A percentile compares a stretch with the other conserved stretches of the same genome.
Conservation (phyloP, 2,113 vertebrate species). For the Montifringilla adamsi region DNA sequence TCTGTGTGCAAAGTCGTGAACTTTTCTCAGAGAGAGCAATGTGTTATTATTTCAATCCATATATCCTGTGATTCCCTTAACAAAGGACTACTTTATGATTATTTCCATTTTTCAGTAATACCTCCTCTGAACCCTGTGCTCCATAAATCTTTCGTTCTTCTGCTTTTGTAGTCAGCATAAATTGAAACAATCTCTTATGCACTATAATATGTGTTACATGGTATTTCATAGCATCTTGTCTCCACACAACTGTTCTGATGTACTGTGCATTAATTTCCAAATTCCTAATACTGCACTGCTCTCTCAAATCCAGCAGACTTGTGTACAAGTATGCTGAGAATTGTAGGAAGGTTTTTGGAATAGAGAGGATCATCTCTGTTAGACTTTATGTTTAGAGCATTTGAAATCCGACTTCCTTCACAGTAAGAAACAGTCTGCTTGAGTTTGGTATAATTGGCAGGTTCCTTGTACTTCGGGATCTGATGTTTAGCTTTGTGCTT, state of each 20-base stretch:
- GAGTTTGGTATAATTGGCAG: neutral
- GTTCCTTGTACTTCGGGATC: neutral
- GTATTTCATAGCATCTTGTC: neutral
- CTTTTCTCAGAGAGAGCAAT: neutral
- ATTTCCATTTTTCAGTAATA: neutral
- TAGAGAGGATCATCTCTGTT: neutral
- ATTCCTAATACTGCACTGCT: neutral
- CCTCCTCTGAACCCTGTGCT: neutral
- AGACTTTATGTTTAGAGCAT: neutral
- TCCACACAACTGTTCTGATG: neutral
- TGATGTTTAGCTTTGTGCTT: neutral
- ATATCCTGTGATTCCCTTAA: neutral
- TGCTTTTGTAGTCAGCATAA: neutral
- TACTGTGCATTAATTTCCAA: neutral
- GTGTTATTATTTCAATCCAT: neutral
- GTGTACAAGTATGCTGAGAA: neutral
- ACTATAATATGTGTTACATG: neutral
- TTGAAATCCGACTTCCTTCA: neutral
- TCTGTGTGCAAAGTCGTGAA: neutral
- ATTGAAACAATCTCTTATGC: neutral
- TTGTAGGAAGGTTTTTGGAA: neutral
- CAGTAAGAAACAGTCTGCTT: neutral
- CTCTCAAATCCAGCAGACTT: neutral
- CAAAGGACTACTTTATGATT: neutral
- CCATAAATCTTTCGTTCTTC: accelerated